Conservation (phyloP, 2,113 vertebrate species). For the Pseudois nayaur region DNA sequence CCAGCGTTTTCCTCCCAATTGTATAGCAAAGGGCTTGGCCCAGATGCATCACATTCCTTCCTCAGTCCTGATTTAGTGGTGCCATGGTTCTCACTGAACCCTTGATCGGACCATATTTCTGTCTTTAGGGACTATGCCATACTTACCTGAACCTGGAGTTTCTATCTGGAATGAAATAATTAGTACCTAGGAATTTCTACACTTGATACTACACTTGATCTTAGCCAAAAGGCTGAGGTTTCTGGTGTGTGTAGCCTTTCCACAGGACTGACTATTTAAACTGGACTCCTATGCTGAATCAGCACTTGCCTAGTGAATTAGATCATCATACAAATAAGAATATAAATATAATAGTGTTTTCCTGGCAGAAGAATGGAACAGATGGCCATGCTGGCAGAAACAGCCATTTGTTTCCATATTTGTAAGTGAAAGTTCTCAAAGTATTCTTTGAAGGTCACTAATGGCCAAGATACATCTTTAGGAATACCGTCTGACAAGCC, state of each 20-base stretch:
- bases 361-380: not conserved
- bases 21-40: not conserved
- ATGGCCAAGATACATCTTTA: not conserved
- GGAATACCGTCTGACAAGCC: too few relatives aligned
- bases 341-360: not conserved
- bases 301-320: not conserved
- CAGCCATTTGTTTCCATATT: accelerated
- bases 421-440: not conserved
- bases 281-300: not conserved
- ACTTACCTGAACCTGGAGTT: not conserved
- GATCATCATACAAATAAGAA: accelerated
- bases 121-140: not conserved
- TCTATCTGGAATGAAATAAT: not conserved
- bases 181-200: too few relatives aligned
- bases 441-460: not conserved
- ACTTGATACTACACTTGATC: too few relatives aligned
- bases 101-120: not conserved
- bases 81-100: not conserved
- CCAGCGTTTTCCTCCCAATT: not conserved
- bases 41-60: not conserved
- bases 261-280: not conserved
- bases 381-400: not conserved
- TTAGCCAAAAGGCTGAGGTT: too few relatives aligned
- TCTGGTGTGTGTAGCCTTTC: not conserved
- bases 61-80: too few relatives aligned